Percentiles rank a stretch among this genome's conserved stretches.
phyloP scores from a whole-genome alignment of 2,888 invertebrate species.

The Archips xylosteana region DNA sequence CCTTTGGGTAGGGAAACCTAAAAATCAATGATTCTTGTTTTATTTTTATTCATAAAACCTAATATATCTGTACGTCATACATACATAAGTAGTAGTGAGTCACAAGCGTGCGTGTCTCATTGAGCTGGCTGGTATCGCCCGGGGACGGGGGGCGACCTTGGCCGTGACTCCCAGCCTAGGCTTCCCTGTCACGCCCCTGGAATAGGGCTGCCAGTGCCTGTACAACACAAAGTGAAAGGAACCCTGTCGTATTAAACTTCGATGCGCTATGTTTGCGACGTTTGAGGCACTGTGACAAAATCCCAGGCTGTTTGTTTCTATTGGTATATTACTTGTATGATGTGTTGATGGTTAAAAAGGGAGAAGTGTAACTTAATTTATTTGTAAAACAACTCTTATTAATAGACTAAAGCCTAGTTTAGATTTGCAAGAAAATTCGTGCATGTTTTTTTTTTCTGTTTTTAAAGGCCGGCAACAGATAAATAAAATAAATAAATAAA shows the following conservation, averaged over 20 bases:
- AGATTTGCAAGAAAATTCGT: no score
- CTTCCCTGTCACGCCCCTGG: conserved; percentile 61
- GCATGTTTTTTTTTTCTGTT: no score
- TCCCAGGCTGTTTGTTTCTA: no score
- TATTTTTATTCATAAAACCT: neutral
- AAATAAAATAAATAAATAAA: no score
- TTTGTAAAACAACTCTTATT: no score
- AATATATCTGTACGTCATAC: neutral
- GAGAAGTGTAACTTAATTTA: no score
- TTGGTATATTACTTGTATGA: no score
- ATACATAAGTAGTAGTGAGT: conserved; percentile 9
- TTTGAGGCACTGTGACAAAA: no score
- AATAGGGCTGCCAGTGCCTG: conserved; percentile 26
- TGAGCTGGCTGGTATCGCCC: conserved; percentile 53
- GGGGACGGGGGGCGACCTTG: conserved; percentile 70
- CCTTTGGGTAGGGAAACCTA: no score
- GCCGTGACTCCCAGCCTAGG: conserved; percentile 74
- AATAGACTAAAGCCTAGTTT: no score
- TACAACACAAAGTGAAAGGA: neutral
- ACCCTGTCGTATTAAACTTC: neutral
- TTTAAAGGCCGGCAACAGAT: no score
- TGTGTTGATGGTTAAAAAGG: no score
- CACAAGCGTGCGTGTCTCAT: conserved; percentile 41
- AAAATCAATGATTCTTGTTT: neutral
- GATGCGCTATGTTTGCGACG: neutral